Evolutionary conservation across 2,797 vertebrate genomes (phyloP), one percentile per base, ranked within the genome.

Genomic region (Chromis chromis): DNA sequence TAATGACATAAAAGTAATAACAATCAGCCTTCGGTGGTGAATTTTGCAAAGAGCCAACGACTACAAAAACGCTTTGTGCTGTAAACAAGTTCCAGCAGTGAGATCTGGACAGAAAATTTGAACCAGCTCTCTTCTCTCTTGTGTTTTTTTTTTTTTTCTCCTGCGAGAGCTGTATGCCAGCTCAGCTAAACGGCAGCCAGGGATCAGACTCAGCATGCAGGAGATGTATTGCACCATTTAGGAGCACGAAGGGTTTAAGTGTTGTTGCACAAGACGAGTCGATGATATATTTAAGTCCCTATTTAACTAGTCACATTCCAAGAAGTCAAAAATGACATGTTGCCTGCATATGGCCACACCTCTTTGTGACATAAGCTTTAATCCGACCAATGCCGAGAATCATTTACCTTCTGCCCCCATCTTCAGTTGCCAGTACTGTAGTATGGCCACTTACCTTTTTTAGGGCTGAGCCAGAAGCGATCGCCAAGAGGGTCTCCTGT

Each of bases 391-490:
- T 69, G 76, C 44, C 1, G 31, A 21, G 22, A 67, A 42, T 21
- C 28, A 25, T 36, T 44, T 16, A 12, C n/a, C 42, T 40, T 4
- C 22, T 42, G 54, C 8, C 3, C 24, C 19, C 36, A 33, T 27
- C 21, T 27, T 77, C 44, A 31, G 56, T 39, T 57, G 44, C 5
- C 31, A n/a, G 17, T 3, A 31, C 16, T 52, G 17, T 2, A 21
- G 49, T 25, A 69, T 3, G 52, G 53, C 13, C 24, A 22, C 94
- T 81, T 91, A 96, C 95, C 94, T 95, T 95, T 96, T 79, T 87
- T 94, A 3, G 87, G 92, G 80, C 94, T 94, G 52, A 93, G 91
- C 95, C 95, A 96, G 87, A 95, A 96, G 4, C 94, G 94, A 81
- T 96, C 95, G 58, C 95, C 95, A 33, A 96, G 84, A 9, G 82